Percentiles rank a stretch among this genome's conserved stretches.
Evolutionary conservation across 2,888 invertebrate genomes (phyloP).

Genomic region (Phymatocera aterrima): DNA sequence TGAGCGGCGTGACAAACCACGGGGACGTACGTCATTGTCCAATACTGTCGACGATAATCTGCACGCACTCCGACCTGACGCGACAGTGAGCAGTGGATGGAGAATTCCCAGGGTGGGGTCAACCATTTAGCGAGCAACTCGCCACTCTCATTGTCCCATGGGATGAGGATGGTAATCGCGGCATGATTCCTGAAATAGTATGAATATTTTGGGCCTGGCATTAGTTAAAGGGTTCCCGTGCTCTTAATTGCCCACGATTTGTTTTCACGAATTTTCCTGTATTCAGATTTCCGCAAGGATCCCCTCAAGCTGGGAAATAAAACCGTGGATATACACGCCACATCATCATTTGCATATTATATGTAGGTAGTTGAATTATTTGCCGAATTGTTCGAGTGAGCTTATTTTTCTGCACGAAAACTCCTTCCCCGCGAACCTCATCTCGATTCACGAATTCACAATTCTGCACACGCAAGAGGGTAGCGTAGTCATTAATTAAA

Average conservation of each 20-base stretch:
- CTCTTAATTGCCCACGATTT: background rate
- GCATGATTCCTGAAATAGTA: constrained; percentile 41
- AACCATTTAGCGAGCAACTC: constrained; percentile 42
- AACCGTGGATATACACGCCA: background rate
- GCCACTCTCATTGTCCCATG: constrained; percentile 32
- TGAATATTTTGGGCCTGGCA: constrained; percentile 24
- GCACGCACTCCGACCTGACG: constrained; percentile 37
- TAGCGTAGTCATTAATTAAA: constrained; percentile 25
- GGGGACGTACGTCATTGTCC: constrained; percentile 32
- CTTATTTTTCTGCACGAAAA: constrained; percentile 1
- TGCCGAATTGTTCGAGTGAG: background rate
- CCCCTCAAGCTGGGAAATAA: background rate
- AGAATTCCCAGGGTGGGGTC: constrained; percentile 6
- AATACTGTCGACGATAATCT: constrained; percentile 40
- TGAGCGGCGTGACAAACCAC: background rate
- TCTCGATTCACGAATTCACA: constrained; percentile 8
- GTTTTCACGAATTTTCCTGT: background rate
- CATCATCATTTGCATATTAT: background rate
- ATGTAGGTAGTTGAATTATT: background rate
- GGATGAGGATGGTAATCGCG: constrained; percentile 44
- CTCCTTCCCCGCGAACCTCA: background rate
- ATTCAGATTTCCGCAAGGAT: background rate
- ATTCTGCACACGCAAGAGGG: constrained; percentile 12
- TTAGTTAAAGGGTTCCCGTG: background rate
- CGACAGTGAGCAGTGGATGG: constrained; percentile 7